Evolutionary conservation across 2,797 vertebrate genomes (phyloP).

Genomic region (Acrocephalus scirpaceus): DNA sequence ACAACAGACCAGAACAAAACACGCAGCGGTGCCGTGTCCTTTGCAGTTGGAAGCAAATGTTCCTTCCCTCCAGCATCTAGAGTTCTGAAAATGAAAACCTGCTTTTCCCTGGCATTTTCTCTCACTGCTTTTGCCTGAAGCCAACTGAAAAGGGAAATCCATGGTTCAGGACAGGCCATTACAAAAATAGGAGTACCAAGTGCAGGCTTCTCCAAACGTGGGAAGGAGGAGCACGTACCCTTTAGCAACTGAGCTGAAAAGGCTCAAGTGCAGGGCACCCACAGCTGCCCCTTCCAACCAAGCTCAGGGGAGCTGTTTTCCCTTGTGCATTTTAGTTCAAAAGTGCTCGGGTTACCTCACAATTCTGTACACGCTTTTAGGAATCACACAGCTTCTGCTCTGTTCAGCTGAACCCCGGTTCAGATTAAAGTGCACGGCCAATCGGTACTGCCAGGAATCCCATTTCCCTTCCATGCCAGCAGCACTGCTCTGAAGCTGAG

Average conservation of each 20-base stretch:
- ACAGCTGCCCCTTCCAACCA: not conserved
- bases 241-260: not conserved
- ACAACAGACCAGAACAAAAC: slow-evolving; percentile 28
- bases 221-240: not conserved
- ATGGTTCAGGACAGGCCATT: not conserved
- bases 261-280: not conserved
- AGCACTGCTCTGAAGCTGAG: slow-evolving; percentile 42
- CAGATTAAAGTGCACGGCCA: slow-evolving; percentile 37
- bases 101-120: slow-evolving; percentile 37
- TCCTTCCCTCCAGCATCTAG: slow-evolving; percentile 37
- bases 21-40: not conserved
- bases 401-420: not conserved
- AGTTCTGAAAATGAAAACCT: slow-evolving; percentile 45
- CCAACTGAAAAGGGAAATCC: slow-evolving; percentile 38
- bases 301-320: not conserved
- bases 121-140: slow-evolving; percentile 46
- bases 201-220: not conserved
- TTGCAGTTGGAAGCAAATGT: not conserved
- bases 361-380: not conserved
- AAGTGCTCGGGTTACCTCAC: not conserved
- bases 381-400: not conserved
- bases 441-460: not conserved
- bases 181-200: not conserved
- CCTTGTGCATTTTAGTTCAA: not conserved
- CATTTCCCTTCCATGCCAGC: slow-evolving; percentile 14